Evolutionary conservation across 2,797 vertebrate genomes (phyloP), one percentile per base, ranked within the genome.

Genomic region (Melanotaenia trifasciata): DNA sequence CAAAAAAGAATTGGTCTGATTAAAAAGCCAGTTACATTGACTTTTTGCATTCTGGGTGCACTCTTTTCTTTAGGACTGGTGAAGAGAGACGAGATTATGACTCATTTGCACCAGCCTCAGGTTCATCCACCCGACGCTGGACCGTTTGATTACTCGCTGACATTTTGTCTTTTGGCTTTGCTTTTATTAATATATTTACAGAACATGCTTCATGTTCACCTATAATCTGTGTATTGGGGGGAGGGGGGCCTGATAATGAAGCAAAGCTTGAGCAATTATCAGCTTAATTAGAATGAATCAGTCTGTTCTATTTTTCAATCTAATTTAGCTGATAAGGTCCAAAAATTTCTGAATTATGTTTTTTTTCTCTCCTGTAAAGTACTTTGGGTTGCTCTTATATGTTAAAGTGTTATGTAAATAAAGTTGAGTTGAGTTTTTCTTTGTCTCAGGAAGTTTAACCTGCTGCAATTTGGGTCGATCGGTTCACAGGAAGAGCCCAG

Each of bases 401-500:
- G 43, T 47, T 20, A 4, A 45, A n/a, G 43, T 47, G 43, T 9
- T 47, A 2, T n/a, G n/a, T 47, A 5, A 18, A 18, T 45, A 18
- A 45, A 38, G 36, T 38, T 38, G 36, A 45, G 43, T 45, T 45
- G 5, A 45, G 43, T 5, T 20, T 69, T 81, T 47, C 84, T 90
- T 59, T 76, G 59, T 86, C 81, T 78, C 86, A 98, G 96, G 96
- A 67, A 97, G 96, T 89, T 94, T 97, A 92, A 94, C 94, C 89
- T 95, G 78, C 94, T 95, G 95, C 92, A 96, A 96, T 66, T 77
- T 93, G 90, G 94, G 94, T 90, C 96, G 94, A 89, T 89, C 95
- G 83, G 93, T 93, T 86, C 90, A 92, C 89, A 96, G 95, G 94
- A 96, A 92, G 90, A 96, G 94, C 88, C 96, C 95, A 9, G 95